Evolutionary conservation across 2,888 invertebrate species (phyloP), one percentile per base, ranked within the genome.

Genomic region (Germaria angustata): DNA sequence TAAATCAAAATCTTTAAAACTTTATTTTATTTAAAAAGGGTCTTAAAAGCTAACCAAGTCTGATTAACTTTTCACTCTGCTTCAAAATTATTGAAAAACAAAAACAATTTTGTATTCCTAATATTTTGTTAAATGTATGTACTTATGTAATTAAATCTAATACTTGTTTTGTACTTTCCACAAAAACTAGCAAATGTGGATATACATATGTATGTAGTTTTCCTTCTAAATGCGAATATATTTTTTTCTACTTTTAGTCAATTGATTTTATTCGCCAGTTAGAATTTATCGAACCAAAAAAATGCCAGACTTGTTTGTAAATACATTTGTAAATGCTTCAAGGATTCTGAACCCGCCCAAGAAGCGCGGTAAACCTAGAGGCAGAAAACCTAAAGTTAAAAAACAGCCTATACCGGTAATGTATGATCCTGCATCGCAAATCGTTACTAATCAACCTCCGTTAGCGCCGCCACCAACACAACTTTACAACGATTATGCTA

Each of bases 291-390:
- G 61, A 71, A 9, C 71, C 44, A 44, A 59, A 76, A 79, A 69
- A 71, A 82, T 82, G 82, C 82, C 82, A 20, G 82, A 82, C 71
- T 79, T 82, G 75, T 82, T 82, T 82, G 82, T 82, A 79, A 82
- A 82, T 75, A 79, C 79, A 53, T 82, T 79, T 41, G 82, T 79
- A 46, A 82, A 79, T 66, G 82, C 82, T 75, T 82, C 82, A 66
- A 82, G 79, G 79, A 49, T 82, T 63, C 66, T 82, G 24, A 79
- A 82, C 69, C 79, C 82, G 75, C 82, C 82, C 17, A 82, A 82
- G 71, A 82, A 82, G 71, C 82, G 79, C 39, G 82, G 82, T 61
- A 82, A 82, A 76, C 82, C 79, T 65, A 71, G 82, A 68, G 82
- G 82, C 66, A 75, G 82, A 32, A 82, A 82, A 76, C 82, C 82